Conservation (phyloP, 2,113 vertebrate species). For the Edolisoma coerulescens region DNA sequence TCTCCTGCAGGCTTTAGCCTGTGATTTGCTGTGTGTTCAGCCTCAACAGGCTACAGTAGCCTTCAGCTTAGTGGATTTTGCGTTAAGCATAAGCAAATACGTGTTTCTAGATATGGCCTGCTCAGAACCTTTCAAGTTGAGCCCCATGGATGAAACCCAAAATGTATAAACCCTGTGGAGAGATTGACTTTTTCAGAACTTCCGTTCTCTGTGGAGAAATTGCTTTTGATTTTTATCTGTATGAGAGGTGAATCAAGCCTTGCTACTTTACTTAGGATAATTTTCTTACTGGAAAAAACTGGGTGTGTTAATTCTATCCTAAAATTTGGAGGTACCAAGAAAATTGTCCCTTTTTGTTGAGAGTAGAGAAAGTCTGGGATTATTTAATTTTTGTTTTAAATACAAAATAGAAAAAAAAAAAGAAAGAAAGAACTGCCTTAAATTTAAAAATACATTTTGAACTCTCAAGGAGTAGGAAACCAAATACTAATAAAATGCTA, state of each 20-base stretch:
- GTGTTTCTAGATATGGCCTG: not conserved
- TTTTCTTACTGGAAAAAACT: not conserved
- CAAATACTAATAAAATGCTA: not conserved
- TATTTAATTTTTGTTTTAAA: not conserved
- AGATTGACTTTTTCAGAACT: not conserved
- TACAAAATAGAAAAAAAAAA: not conserved
- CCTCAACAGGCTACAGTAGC: not conserved
- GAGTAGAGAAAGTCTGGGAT: not conserved
- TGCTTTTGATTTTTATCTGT: not conserved
- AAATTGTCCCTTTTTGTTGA: not conserved
- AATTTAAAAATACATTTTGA: not conserved
- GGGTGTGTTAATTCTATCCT: not conserved
- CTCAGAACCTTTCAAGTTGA: not conserved
- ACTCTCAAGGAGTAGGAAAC: not conserved
- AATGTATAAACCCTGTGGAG: not conserved
- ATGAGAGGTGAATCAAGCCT: not conserved
- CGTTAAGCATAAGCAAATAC: not conserved
- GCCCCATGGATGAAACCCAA: not conserved
- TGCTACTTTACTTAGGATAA: not conserved
- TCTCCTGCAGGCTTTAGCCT: not conserved
- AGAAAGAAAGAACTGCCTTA: not conserved
- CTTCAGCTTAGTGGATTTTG: not conserved
- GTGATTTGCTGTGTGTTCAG: not conserved
- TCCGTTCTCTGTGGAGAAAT: not conserved
- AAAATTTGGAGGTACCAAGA: not conserved